Evolutionary conservation across 2,113 vertebrate genomes (phyloP).

Genomic region (Choloepus hoffmanni): DNA sequence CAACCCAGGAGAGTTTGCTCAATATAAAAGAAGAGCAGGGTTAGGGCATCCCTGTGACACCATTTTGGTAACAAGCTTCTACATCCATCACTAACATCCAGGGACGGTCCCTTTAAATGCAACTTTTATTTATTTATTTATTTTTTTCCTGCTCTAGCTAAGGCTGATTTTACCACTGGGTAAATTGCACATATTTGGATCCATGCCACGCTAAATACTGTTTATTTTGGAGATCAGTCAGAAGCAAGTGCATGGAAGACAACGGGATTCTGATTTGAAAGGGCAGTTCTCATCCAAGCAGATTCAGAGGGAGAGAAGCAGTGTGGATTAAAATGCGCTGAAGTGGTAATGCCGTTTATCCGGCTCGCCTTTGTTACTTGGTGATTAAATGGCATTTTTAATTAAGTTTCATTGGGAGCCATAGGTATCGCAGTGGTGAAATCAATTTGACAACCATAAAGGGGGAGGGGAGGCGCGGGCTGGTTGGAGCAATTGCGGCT

Average conservation of each 20-base stretch:
- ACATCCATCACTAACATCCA: slow-evolving; percentile 1
- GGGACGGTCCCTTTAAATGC: slow-evolving; percentile 45
- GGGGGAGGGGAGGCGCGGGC: slow-evolving; percentile 64
- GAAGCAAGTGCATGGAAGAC: slow-evolving; percentile 78
- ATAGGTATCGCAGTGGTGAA: slow-evolving; percentile 78
- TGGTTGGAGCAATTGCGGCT: slow-evolving; percentile 8
- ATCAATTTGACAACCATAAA: slow-evolving; percentile 83
- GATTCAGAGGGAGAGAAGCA: slow-evolving; percentile 76
- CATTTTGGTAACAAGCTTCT: slow-evolving; percentile 58
- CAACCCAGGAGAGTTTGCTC: not conserved
- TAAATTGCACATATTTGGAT: slow-evolving; percentile 83
- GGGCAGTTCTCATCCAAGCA: slow-evolving; percentile 80
- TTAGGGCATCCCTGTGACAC: not conserved
- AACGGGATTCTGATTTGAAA: slow-evolving; percentile 84
- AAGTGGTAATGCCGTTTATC: slow-evolving; percentile 79
- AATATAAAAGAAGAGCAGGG: not conserved
- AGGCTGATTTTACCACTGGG: slow-evolving; percentile 82
- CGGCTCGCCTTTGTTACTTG: slow-evolving; percentile 81
- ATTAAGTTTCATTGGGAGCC: slow-evolving; percentile 83
- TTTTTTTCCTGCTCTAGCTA: slow-evolving; percentile 56
- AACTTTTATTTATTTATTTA: not conserved
- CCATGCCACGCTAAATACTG: slow-evolving; percentile 80
- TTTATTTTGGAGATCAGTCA: slow-evolving; percentile 85
- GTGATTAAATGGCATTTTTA: slow-evolving; percentile 86
- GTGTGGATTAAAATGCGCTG: slow-evolving; percentile 74